A percentile compares a stretch with the other conserved stretches of the same genome.
These are phyloP conservation scores for Beroe forskalii DNA, from an alignment of 37 sponge, comb jelly and placozoan genomes.

Conservation along the genomic window DNA sequence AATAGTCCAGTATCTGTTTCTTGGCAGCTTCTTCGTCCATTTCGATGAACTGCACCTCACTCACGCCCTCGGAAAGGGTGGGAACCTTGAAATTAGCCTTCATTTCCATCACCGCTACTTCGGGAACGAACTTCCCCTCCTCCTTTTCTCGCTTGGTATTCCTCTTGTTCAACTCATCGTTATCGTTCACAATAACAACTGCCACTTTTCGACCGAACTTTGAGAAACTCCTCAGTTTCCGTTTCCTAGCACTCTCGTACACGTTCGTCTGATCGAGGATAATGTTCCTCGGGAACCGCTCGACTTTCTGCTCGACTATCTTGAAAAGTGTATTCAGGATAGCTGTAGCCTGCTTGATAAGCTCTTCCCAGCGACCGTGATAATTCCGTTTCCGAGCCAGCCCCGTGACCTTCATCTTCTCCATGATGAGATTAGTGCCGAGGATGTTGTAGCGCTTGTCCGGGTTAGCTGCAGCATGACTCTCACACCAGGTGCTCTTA, in stretches of 20 bases:
- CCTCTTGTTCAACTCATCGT: constrained; percentile 75
- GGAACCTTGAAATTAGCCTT: constrained; percentile 64
- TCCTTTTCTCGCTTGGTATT: constrained; percentile 66
- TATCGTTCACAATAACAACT: constrained; percentile 74
- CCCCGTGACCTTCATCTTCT: constrained; percentile 81
- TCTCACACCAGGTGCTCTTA: constrained; percentile 96
- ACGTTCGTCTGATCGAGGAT: constrained; percentile 94
- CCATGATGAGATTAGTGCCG: constrained; percentile 83
- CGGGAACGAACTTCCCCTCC: constrained; percentile 71
- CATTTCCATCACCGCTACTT: constrained; percentile 76
- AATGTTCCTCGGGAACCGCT: constrained; percentile 72
- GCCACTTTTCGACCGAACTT: constrained; percentile 75
- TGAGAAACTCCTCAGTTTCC: constrained; percentile 78
- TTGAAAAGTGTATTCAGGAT: constrained; percentile 75
- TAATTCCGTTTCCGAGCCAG: constrained; percentile 75
- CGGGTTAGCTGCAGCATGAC: constrained; percentile 68
- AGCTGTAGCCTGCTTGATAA: constrained; percentile 76
- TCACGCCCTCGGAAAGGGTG: not conserved
- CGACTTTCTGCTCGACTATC: constrained; percentile 69
- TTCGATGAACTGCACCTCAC: constrained; percentile 36
- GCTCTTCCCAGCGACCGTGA: constrained; percentile 69
- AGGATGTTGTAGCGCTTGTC: constrained; percentile 83
- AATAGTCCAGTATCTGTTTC: not conserved
- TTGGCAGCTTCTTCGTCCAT: constrained; percentile 4
- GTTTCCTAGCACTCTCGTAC: constrained; percentile 73